Evolutionary conservation across 2,888 invertebrate species (phyloP).

Genomic region (Pammene fasciana): DNA sequence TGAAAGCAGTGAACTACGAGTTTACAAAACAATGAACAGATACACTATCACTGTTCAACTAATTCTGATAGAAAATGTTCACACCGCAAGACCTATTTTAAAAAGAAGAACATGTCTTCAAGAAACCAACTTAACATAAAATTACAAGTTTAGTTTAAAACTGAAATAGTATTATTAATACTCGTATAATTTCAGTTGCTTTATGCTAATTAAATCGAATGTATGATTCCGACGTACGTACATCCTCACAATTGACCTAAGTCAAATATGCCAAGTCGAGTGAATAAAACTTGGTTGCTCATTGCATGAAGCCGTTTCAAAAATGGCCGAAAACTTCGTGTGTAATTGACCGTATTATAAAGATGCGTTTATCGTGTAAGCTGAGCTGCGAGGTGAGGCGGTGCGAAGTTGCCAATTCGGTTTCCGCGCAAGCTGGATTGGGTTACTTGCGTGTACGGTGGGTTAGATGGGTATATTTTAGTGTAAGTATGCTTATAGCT

Average conservation of each 20-base stretch:
- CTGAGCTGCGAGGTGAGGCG: conserved; percentile 50
- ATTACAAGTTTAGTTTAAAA: too few relatives aligned
- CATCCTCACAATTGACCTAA: too few relatives aligned
- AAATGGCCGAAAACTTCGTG: conserved; percentile 60
- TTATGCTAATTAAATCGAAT: too few relatives aligned
- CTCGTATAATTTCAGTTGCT: too few relatives aligned
- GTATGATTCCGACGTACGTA: too few relatives aligned
- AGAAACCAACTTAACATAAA: too few relatives aligned
- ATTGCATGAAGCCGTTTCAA: conserved; percentile 57
- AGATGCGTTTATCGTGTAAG: conserved; percentile 66
- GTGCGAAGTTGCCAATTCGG: conserved; percentile 65
- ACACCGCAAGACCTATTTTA: too few relatives aligned
- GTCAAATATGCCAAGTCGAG: too few relatives aligned
- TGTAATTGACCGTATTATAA: conserved; percentile 78
- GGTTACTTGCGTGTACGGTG: conserved; percentile 61
- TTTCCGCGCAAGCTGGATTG: conserved; percentile 57
- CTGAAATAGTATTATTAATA: too few relatives aligned
- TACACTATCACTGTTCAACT: neutral
- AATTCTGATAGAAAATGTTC: neutral
- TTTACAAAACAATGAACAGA: neutral
- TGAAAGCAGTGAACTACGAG: neutral
- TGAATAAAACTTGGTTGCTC: conserved; percentile 28
- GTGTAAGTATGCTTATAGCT: neutral
- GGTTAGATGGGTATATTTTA: conserved; percentile 20
- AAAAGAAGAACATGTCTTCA: too few relatives aligned